A percentile compares a stretch with the other conserved stretches of the same genome.
These are phyloP conservation scores for Drosophila ogumai DNA, from an alignment of 1,140 invertebrate species.

Conservation along the genomic window DNA sequence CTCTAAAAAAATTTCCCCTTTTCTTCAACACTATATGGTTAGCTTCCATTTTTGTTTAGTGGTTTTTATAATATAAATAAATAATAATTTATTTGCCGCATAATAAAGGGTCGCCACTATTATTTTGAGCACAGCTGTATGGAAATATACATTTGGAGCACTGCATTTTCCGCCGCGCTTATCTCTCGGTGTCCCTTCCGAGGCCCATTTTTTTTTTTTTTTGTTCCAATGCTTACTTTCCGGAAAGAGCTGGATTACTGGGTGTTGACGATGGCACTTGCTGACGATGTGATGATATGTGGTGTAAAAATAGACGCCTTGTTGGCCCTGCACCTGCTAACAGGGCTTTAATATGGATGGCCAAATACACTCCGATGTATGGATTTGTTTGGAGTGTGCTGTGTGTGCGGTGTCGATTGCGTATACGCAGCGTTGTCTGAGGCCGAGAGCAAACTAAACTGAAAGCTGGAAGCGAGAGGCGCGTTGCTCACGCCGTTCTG, in stretches of 20 bases:
- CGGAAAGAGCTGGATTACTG: constrained; percentile 38
- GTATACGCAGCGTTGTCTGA: constrained; percentile 47
- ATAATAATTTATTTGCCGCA: background rate
- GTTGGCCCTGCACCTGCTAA: constrained; percentile 21
- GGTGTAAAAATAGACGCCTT: constrained; percentile 29
- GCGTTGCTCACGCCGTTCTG: constrained; percentile 11
- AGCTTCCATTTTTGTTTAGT: background rate
- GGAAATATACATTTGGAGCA: constrained; percentile 20
- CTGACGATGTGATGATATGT: constrained; percentile 5
- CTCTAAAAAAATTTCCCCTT: too few species aligned
- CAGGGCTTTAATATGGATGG: constrained; percentile 15
- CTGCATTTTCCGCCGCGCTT: constrained; percentile 42
- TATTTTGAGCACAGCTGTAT: background rate
- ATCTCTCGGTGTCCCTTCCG: constrained; percentile 14
- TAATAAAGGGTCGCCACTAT: background rate
- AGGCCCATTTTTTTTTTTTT: background rate
- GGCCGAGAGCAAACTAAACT: constrained; percentile 33
- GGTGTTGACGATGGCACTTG: constrained; percentile 10
- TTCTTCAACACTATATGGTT: too few species aligned
- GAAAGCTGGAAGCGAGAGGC: constrained; percentile 15
- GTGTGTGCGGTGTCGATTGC: constrained; percentile 26
- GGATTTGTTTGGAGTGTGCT: constrained; percentile 11
- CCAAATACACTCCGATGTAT: constrained; percentile 1
- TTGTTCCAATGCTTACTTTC: constrained; percentile 25
- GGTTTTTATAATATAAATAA: background rate